Percentiles rank a stretch among this genome's conserved stretches.
phyloP scores from a whole-genome alignment of 2,888 invertebrate species.

The Schizaphis graminum region DNA sequence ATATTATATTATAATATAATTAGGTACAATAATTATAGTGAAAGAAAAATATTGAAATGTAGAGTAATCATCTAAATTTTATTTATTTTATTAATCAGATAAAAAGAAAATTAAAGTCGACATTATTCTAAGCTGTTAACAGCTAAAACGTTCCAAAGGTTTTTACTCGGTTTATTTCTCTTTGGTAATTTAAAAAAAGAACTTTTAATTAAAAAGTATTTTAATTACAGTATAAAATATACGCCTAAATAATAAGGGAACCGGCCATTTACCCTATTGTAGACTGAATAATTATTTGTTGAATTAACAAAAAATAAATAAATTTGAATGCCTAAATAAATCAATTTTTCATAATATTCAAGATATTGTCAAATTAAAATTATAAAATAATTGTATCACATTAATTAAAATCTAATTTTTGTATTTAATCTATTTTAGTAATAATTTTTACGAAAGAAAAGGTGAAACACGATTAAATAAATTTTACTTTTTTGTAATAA shows the following conservation, averaged over 20 bases:
- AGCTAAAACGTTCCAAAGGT: background rate
- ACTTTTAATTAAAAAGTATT: constrained; percentile 3
- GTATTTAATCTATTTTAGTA: background rate
- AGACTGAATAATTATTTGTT: background rate
- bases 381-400: no score
- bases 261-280: background rate
- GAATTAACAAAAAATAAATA: background rate
- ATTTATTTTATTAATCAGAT: constrained; percentile 5
- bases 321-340: background rate
- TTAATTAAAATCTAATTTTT: background rate
- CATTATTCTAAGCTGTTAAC: constrained; percentile 2
- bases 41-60: background rate
- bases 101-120: constrained; percentile 1
- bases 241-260: background rate
- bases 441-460: background rate
- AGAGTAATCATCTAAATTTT: background rate
- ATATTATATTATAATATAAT: background rate
- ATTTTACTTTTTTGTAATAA: background rate
- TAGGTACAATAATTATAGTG: background rate
- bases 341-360: background rate
- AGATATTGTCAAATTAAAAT: background rate
- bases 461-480: background rate
- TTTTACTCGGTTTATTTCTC: background rate
- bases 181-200: background rate
- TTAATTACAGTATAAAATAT: background rate